Evolutionary conservation across 1,140 invertebrate genomes (phyloP), one percentile per base, ranked within the genome.

Genomic region (Drosophila paulistorum): DNA sequence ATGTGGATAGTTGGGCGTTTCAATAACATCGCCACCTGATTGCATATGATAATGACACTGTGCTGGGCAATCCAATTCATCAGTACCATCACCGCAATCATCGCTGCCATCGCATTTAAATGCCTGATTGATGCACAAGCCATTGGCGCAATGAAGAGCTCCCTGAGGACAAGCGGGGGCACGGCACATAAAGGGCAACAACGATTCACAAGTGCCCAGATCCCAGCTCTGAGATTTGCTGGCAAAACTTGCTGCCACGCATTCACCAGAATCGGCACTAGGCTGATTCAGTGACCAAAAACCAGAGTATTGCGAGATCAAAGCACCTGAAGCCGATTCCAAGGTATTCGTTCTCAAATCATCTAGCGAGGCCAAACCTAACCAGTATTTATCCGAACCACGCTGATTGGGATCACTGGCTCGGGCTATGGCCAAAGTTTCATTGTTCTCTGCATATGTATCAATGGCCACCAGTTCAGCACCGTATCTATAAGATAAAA

Each of bases 131-230:
- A 98, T 95, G 92, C 98, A 98, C 91, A 94, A 95, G 51, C 97
- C 97, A 92, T 98, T 98, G 58, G 97, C 97, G 93, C 98, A 98
- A 92, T 98, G 97, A 92, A 97, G 96, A 35, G 97, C 96, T 90
- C 96, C 97, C 92, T 95, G 94, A 48, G 98, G 97, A 93, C 98
- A 99, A n/a, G 98, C 98, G 67, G 94, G 94, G 10, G 97, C 94
- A 81, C 97, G 95, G 91, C 98, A 99, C 94, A 99, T 97, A 92
- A 99, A 99, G 30, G 98, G 98, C 68, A 98, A 93, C 23, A 99
- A 93, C 17, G 96, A 96, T 94, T 99, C 98, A 91, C 98, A 99
- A 10, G 97, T 98, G 65, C 96, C 97, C 61, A 98, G 93, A 92
- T 97, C 95, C 98, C 98, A 99, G 71, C 96, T 97, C 93, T 98